Base-by-base conservation (phyloP, 2,888 invertebrate species). In the Standfussiana lucernea region DNA sequence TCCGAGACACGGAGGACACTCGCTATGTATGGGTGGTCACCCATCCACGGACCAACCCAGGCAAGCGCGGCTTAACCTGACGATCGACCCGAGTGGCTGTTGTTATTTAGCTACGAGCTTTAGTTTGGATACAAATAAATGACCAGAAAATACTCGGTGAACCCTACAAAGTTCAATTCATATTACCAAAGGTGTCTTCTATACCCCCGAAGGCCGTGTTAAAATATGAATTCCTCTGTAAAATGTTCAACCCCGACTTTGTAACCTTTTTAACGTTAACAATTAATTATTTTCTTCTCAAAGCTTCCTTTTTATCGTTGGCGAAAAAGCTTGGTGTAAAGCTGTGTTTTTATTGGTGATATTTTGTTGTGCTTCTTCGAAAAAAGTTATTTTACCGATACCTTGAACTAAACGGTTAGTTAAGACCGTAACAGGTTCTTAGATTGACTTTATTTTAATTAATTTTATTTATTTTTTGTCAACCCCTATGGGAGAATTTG, bases 201-300 rank as follows among this genome's bases (percentile, higher is more conserved):
- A 40, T 65, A 53, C 21, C 37, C 40, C 45, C 10, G 32, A 40
- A 67, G n/a, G 56, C 18, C 37, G 50, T 68, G 67, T 71, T 72
- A 68, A 85, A 84, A 79, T 82, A 78, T 86, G 67, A 75, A 78
- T 79, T 79, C 50, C 47, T 61, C 24, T 61, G 72, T 82, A 73
- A 85, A 83, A 82, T 86, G 24, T 86, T 82, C 40, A 64, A 62
- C 69, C 40, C 10, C 28, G 67, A 70, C 79, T 75, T 72, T 70
- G 72, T 71, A 79, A 86, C 79, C 72, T 84, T 82, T 85, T 73
- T 86, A 86, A 75, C 67, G 75, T 53, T 67, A 71, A 75, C 75
- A 82, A 84, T 86, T 86, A 82, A 84, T 86, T 75, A 82, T 75
- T 75, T 84, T 86, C 72, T 75, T 79, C 64, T 68, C 53, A 78